phyloP scores from a whole-genome alignment of 2,113 vertebrate genomes.

The Zapornia atra region DNA sequence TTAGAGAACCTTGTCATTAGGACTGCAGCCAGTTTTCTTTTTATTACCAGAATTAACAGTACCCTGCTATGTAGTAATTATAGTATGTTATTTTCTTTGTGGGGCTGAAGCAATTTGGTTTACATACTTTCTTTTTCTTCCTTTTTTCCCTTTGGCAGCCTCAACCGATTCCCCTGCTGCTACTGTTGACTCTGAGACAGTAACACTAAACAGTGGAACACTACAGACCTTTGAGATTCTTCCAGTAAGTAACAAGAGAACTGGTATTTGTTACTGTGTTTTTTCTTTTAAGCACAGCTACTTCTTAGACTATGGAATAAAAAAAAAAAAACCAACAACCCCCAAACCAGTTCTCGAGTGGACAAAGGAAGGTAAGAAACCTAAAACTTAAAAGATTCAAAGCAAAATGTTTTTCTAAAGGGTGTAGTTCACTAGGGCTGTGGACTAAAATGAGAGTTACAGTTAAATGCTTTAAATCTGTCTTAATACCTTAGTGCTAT shows the following conservation, averaged over 20 bases:
- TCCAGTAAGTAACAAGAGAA: constrained; percentile 82
- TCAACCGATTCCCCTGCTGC: constrained; percentile 79
- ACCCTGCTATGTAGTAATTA: constrained; percentile 13
- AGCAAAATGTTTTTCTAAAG: neutral
- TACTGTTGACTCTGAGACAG: constrained; percentile 86
- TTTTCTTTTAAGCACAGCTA: neutral
- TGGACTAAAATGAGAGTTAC: neutral
- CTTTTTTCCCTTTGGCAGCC: constrained; percentile 70
- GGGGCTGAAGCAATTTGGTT: neutral
- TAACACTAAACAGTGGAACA: constrained; percentile 91
- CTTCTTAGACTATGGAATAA: neutral
- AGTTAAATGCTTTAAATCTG: neutral
- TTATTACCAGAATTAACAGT: neutral
- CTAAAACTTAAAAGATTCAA: neutral
- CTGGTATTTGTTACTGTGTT: neutral
- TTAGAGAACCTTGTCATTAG: constrained; percentile 11
- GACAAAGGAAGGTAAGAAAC: neutral
- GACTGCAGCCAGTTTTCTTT: constrained; percentile 6
- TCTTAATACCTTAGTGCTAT: neutral
- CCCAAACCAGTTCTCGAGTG: neutral
- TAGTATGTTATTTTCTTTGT: neutral
- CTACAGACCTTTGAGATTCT: constrained; percentile 97
- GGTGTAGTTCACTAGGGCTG: neutral
- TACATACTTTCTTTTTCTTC: neutral
- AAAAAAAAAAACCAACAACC: neutral